Evolutionary conservation across 2,113 vertebrate species (phyloP), one percentile per base, ranked within the genome.

Genomic region (Cebus imitator): DNA sequence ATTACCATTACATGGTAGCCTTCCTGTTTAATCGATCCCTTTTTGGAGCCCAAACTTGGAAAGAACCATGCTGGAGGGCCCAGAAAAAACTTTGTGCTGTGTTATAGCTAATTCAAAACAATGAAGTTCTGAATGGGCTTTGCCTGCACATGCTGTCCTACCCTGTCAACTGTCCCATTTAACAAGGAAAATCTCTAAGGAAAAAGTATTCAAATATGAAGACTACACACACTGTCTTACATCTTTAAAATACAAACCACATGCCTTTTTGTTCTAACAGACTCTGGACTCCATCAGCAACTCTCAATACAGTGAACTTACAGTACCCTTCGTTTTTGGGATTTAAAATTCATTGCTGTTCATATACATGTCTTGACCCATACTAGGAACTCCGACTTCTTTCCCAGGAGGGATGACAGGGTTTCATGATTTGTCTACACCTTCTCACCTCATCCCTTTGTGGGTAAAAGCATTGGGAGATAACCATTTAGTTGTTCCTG

Each of bases 161-260:
- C 73, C 14, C 23, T 43, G 73, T 78, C 72, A 95, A 73, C 73
- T 30, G 64, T 66, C 85, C 45, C 83, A 61, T 76, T 91, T 72
- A 92, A 84, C 3, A 85, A 70, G 37, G 57, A 61, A 96, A 96
- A 40, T 43, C 61, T 35, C 55, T 66, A 79, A 81, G 87, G 27
- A 23, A 25, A 70, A 91, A 97, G 70, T 5, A 43, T 68, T 79
- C 79, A 90, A 52, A 80, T 48, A 87, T 27, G 50, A 43, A 91
- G 70, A 89, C 52, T 35, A 57, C 75, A 50, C 58, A 75, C 66
- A 84, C 75, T 66, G 50, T 73, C 90, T 87, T 93, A 73, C 48
- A 35, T 90, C 87, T 85, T 43, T 75, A 93, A 97, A 97, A 97
- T 52, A 80, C 5, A 82, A 98, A 96, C 92, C 97, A 97, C 73